These are phyloP conservation scores for Ceramica pisi DNA, from an alignment of 2,888 invertebrate species.

Conservation along the genomic window DNA sequence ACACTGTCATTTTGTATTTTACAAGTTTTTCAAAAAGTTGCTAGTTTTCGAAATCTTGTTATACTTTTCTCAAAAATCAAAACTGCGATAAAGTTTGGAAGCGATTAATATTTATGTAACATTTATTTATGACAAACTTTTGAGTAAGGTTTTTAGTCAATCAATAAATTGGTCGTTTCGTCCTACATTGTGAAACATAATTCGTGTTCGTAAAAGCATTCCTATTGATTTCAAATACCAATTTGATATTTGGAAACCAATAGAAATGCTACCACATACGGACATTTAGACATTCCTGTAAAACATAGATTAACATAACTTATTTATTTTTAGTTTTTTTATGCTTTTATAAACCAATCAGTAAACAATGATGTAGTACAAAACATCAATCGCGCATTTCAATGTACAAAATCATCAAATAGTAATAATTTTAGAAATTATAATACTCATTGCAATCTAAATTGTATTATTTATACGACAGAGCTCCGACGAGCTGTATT, in stretches of 20 bases:
- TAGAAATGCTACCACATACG: slow-evolving; percentile 30
- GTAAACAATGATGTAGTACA: slow-evolving; percentile 75
- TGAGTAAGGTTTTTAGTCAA: slow-evolving; percentile 22
- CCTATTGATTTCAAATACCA: slow-evolving; percentile 33
- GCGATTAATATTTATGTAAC: slow-evolving; percentile 36
- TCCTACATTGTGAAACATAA: slow-evolving; percentile 45
- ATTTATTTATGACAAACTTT: slow-evolving; percentile 3
- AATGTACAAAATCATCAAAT: slow-evolving; percentile 74
- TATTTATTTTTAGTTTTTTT: slow-evolving; percentile 67
- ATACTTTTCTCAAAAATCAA: slow-evolving; percentile 7
- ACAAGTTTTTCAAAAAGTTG: background rate
- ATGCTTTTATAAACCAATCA: slow-evolving; percentile 55
- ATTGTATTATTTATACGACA: slow-evolving; percentile 68
- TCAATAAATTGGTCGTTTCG: slow-evolving; percentile 46
- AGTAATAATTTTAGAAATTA: slow-evolving; percentile 52
- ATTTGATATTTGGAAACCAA: slow-evolving; percentile 16
- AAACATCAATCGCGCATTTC: slow-evolving; percentile 73
- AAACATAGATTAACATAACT: slow-evolving; percentile 52
- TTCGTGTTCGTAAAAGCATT: slow-evolving; percentile 30
- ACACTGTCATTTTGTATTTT: background rate
- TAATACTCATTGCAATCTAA: slow-evolving; percentile 76
- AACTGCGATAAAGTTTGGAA: background rate
- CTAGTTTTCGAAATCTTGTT: background rate
- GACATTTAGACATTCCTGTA: slow-evolving; percentile 24
- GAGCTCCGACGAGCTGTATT: slow-evolving; percentile 70